These are phyloP conservation scores for Bombylius discolor DNA, from an alignment of 2,888 invertebrate species.

Conservation along the genomic window DNA sequence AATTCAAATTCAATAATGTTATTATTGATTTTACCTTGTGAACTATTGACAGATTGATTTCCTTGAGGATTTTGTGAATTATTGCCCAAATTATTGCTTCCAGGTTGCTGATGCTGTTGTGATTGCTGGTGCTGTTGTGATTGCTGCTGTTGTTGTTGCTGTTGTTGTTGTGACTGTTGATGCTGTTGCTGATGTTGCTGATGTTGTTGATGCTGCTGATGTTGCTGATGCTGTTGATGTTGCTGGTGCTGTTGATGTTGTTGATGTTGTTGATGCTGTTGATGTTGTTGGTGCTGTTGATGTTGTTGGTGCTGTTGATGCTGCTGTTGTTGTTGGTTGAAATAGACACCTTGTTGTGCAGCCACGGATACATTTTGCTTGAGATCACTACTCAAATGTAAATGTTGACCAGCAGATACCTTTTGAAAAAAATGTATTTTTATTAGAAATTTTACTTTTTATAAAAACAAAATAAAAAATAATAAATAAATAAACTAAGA, in stretches of 20 bases:
- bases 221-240: constrained; percentile 24
- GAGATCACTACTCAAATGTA: constrained; percentile 60
- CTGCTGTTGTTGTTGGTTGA: constrained; percentile 39
- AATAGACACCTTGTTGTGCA: constrained; percentile 76
- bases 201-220: constrained; percentile 33
- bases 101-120: constrained; percentile 22
- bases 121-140: constrained; percentile 25
- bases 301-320: constrained; percentile 17
- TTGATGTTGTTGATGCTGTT: constrained; percentile 26
- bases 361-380: constrained; percentile 66
- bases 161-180: constrained; percentile 35
- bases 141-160: constrained; percentile 15
- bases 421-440: constrained; percentile 24
- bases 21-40: constrained; percentile 25
- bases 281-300: constrained; percentile 36
- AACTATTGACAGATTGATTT: constrained; percentile 33
- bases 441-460: no score
- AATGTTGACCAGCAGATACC: constrained; percentile 80
- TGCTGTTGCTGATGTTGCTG: constrained; percentile 27
- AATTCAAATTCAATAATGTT: no score
- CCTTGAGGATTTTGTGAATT: constrained; percentile 20
- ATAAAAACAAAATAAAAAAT: no score
- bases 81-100: constrained; percentile 7
- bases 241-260: constrained; percentile 26
- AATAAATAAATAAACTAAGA: no score